Conservation (phyloP, 2,113 vertebrate genomes). For the Platysternon megacephalum region DNA sequence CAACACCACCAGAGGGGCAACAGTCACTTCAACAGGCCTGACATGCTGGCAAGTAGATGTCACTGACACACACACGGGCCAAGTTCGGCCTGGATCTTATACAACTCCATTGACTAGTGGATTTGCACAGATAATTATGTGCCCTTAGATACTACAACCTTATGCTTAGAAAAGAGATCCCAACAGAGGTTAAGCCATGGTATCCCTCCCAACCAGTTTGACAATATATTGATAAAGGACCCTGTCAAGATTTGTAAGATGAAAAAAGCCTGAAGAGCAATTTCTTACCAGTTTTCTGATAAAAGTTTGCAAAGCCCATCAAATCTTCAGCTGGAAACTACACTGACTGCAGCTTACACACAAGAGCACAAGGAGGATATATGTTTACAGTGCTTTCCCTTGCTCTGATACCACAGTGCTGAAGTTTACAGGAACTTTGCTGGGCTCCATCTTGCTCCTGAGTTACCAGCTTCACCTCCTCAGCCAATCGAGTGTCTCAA, state of each 20-base stretch:
- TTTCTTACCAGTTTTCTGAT: background rate
- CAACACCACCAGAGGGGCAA: background rate
- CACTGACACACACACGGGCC: background rate
- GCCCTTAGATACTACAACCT: background rate
- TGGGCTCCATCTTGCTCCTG: background rate
- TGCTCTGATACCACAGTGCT: background rate
- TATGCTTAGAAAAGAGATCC: background rate
- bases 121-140: rapidly evolving
- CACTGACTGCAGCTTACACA: background rate
- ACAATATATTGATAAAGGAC: background rate
- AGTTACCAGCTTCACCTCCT: constrained; percentile 14
- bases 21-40: background rate
- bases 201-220: background rate
- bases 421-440: background rate
- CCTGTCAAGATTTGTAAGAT: background rate
- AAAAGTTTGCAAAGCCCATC: background rate
- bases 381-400: background rate
- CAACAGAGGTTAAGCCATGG: rapidly evolving
- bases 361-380: background rate
- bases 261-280: background rate
- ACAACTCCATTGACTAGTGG: background rate
- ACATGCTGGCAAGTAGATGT: too few relatives aligned
- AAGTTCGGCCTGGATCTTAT: background rate
- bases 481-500: background rate
- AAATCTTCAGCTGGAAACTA: background rate